These are phyloP conservation scores for Cydia strobilella DNA, from an alignment of 1,140 invertebrate species.

Conservation along the genomic window DNA sequence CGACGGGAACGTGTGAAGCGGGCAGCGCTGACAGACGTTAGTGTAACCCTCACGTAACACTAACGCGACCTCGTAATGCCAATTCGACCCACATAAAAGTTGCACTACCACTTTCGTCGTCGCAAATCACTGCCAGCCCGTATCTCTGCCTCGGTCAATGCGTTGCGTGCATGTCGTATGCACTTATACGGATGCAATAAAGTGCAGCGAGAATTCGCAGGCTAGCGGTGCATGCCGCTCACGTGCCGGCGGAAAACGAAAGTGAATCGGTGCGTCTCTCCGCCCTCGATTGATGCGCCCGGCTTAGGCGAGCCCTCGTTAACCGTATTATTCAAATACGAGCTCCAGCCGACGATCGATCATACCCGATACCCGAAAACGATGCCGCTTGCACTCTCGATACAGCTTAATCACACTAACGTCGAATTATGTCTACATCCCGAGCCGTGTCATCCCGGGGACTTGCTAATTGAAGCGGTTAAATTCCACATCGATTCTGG, in stretches of 20 bases:
- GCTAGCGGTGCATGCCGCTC: constrained; percentile 66
- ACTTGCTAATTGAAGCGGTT: neutral
- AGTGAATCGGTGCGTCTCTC: constrained; percentile 74
- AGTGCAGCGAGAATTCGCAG: constrained; percentile 74
- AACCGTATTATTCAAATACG: constrained; percentile 73
- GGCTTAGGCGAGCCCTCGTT: constrained; percentile 68
- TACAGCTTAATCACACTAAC: constrained; percentile 53
- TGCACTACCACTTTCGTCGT: constrained; percentile 78
- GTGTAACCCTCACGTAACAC: constrained; percentile 58
- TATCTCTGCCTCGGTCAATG: constrained; percentile 78
- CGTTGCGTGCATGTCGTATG: constrained; percentile 72
- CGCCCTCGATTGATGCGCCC: constrained; percentile 68
- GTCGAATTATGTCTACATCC: constrained; percentile 36
- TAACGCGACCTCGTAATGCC: constrained; percentile 60
- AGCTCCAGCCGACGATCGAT: constrained; percentile 51
- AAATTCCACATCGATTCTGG: neutral
- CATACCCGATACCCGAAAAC: constrained; percentile 49
- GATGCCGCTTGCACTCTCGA: constrained; percentile 64
- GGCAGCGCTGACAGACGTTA: constrained; percentile 35
- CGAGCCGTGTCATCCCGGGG: neutral
- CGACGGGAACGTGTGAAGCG: constrained; percentile 34
- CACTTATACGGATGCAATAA: constrained; percentile 74
- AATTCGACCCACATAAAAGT: constrained; percentile 76
- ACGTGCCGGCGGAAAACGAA: constrained; percentile 73
- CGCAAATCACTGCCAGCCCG: constrained; percentile 71